Base-by-base conservation (phyloP, 2,797 vertebrate species). In the Ctenosaura bakeri region DNA sequence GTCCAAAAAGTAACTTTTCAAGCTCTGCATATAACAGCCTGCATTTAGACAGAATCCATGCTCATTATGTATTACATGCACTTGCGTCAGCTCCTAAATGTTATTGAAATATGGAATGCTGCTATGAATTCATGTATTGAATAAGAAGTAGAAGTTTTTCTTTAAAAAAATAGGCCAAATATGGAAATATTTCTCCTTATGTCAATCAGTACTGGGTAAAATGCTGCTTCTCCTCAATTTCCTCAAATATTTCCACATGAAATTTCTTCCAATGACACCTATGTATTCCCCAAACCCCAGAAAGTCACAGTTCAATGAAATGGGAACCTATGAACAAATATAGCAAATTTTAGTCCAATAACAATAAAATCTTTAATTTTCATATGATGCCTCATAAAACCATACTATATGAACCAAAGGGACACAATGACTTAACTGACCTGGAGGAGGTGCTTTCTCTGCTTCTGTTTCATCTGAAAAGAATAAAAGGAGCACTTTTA, bases 401-500 rank as follows among this genome's bases (percentile, higher is more conserved):
- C 52, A 9, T n/a, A 3, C 26, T 52, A 22, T 59, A 22, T 88
- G 16, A 79, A 66, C 83, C 3, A 0, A 0, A 54, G 0, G 0
- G 50, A 85, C 29, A 0, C 1, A 35, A n/a, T 81, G 22, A 85
- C 89, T 86, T 84, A 38, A 97, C 97, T 97, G 89, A 98, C 97
- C 97, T 97, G 96, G 92, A 38, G 95, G 94, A 46, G 96, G 91
- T n/a, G 91, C 90, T 83, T 38, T 95, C 92, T 96, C 95, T 66
- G 94, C 92, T 2, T 89, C 81, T 0, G 89, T 95, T 97, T 97
- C 97, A 92, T 95, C 97, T 98, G 94, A 97, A 97, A 95, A 93
- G 16, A 0, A 94, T 26, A 38, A 86, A 76, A 91, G 80, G 95
- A 87, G 71, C 13, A 93, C 16, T 56, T 83, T 83, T 0, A 93